Base-by-base conservation (phyloP, 1,140 invertebrate genomes). In the Aphelinus certus region DNA sequence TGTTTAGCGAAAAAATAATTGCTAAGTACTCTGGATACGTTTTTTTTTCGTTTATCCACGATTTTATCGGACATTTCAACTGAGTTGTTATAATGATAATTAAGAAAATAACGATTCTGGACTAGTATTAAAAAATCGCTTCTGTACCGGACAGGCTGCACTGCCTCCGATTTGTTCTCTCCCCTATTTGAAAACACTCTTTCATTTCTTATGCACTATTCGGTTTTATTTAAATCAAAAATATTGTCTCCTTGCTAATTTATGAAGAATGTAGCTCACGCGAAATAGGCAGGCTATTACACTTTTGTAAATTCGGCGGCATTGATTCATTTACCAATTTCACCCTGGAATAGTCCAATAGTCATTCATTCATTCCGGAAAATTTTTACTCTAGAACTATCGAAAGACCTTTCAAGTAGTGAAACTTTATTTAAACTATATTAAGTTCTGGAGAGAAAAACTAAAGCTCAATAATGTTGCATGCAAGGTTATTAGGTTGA, bases 201-300 rank as follows among this genome's bases (percentile, higher is more conserved):
- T 46, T 63, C 45, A 10, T 5, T 73, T 10, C 49, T 73, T 61
- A 1, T 73, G 63, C 64, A 73, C 57, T 58, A 58, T 58, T 26
- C 26, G 10, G 48, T 42, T 66, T 58, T 42, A 47, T 46, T 67
- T 48, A 46, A 9, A 68, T 10, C 9, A 66, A 66, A 1, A 73
- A 45, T 42, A 6, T 49, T 2, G 45, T 58, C 26, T 47, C 42
- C 2, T 51, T 66, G 48, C 64, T 26, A 26, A 26, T 26, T 26
- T 26, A 65, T 56, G 3, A 61, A 73, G 51, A 49, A 67, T 67
- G n/a, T 73, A 73, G 55, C 42, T 73, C 71, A 73, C 71, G 56
- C 71, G 64, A 53, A 53, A 51, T 61, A 46, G 56, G 48, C 57
- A 66, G 71, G 47, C 56, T 73, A 10, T 61, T 73, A 60, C 71